Conservation (phyloP, 2,888 invertebrate genomes). For the Stenodera caucasica region DNA sequence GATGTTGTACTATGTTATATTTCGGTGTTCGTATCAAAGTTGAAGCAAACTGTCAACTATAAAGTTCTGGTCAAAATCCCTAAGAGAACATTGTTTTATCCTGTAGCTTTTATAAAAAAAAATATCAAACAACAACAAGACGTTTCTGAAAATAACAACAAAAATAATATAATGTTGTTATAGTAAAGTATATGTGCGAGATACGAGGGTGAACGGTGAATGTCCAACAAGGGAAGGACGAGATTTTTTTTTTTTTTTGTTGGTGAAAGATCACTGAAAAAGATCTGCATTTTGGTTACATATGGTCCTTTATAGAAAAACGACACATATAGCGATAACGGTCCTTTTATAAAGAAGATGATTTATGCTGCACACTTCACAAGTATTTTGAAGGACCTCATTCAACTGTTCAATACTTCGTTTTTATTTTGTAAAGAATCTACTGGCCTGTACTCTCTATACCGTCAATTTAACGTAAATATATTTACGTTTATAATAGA, state of each 20-base stretch:
- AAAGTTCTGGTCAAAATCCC: slow-evolving; percentile 8
- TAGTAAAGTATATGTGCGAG: neutral
- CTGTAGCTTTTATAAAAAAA: neutral
- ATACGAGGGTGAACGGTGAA: neutral
- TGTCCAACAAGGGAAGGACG: neutral
- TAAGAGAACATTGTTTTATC: slow-evolving; percentile 13
- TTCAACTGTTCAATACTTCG: slow-evolving; percentile 20
- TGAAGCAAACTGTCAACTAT: slow-evolving; percentile 12
- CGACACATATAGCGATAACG: slow-evolving; percentile 24
- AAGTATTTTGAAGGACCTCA: slow-evolving; percentile 25
- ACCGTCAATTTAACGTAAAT: slow-evolving; percentile 13
- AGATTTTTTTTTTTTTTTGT: neutral
- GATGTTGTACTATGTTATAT: slow-evolving; percentile 3
- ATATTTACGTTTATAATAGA: neutral
- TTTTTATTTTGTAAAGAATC: slow-evolving; percentile 22
- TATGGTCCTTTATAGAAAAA: slow-evolving; percentile 27
- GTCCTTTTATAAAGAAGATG: slow-evolving; percentile 26
- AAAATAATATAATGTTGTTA: slow-evolving; percentile 4
- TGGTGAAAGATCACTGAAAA: slow-evolving; percentile 12
- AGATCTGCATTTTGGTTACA: slow-evolving; percentile 27
- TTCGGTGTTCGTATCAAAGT: slow-evolving; percentile 8
- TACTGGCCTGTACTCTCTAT: slow-evolving; percentile 4
- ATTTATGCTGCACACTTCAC: slow-evolving; percentile 27
- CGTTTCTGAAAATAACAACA: neutral
- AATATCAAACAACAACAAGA: neutral